These are phyloP conservation scores for Cantharis rustica DNA, from an alignment of 2,888 invertebrate genomes.

Conservation along the genomic window DNA sequence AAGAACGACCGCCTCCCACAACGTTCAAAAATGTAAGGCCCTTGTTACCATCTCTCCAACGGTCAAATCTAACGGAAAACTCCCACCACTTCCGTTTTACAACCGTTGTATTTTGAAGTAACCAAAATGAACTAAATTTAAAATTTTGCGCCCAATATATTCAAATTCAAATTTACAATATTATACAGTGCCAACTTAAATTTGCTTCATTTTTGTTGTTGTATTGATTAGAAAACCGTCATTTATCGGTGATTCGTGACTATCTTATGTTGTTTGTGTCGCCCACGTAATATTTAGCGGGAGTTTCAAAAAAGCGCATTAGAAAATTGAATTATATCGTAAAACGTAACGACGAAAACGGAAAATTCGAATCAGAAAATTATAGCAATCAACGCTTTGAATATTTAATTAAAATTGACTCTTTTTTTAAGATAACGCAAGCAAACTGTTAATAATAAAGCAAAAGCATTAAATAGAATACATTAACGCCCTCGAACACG, in stretches of 20 bases:
- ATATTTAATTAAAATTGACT: conserved; percentile 1
- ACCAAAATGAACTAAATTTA: too few species aligned
- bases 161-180: too few species aligned
- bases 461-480: conserved; percentile 17
- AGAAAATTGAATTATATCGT: neutral
- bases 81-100: too few species aligned
- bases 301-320: neutral
- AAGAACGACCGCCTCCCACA: too few species aligned
- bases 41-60: too few species aligned
- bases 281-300: neutral
- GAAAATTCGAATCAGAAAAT: neutral
- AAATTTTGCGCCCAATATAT: too few species aligned
- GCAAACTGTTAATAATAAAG: neutral
- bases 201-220: too few species aligned
- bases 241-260: neutral
- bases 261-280: neutral
- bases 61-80: too few species aligned
- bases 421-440: neutral
- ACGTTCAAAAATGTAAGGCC: too few species aligned
- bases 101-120: too few species aligned
- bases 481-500: conserved; percentile 16
- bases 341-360: neutral
- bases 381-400: neutral
- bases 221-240: neutral
- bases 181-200: too few species aligned